These are phyloP conservation scores for Pasiphila rectangulata DNA, from an alignment of 2,888 invertebrate species.

Conservation along the genomic window DNA sequence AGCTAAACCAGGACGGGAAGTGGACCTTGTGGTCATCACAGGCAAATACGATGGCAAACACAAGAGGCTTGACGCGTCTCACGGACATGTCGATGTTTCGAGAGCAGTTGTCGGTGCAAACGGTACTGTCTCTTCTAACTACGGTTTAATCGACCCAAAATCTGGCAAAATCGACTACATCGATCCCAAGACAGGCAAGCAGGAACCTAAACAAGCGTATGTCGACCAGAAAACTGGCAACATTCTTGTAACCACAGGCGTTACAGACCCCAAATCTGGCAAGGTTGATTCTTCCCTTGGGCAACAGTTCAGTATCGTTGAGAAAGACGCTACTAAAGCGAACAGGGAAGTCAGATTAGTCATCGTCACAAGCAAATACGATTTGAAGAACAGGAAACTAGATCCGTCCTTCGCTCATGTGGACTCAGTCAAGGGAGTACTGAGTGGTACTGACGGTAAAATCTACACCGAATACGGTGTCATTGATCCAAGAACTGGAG, in stretches of 20 bases:
- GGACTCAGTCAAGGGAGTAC: slow-evolving; percentile 69
- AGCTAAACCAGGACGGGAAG: slow-evolving; percentile 71
- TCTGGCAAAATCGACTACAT: slow-evolving; percentile 83
- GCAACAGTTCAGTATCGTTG: slow-evolving; percentile 84
- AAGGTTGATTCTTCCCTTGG: slow-evolving; percentile 84
- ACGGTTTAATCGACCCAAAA: slow-evolving; percentile 84
- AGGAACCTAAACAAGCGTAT: slow-evolving; percentile 84
- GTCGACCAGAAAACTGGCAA: slow-evolving; percentile 87
- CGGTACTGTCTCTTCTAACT: slow-evolving; percentile 81
- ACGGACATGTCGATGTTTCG: slow-evolving; percentile 78
- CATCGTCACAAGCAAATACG: slow-evolving; percentile 82
- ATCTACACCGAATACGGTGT: slow-evolving; percentile 82
- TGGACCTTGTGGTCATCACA: slow-evolving; percentile 82
- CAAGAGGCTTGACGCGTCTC: slow-evolving; percentile 70
- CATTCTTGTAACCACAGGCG: slow-evolving; percentile 82
- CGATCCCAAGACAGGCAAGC: slow-evolving; percentile 83
- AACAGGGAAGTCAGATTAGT: slow-evolving; percentile 82
- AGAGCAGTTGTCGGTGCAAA: slow-evolving; percentile 82
- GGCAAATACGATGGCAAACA: slow-evolving; percentile 82
- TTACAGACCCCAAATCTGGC: slow-evolving; percentile 84
- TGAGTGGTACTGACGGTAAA: slow-evolving; percentile 82
- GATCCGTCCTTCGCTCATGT: slow-evolving; percentile 78
- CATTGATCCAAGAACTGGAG: slow-evolving; percentile 82
- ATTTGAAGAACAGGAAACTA: slow-evolving; percentile 75
- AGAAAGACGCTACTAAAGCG: slow-evolving; percentile 84